Evolutionary conservation across 2,113 vertebrate species (phyloP).

Genomic region (Paraplagusia blochii): DNA sequence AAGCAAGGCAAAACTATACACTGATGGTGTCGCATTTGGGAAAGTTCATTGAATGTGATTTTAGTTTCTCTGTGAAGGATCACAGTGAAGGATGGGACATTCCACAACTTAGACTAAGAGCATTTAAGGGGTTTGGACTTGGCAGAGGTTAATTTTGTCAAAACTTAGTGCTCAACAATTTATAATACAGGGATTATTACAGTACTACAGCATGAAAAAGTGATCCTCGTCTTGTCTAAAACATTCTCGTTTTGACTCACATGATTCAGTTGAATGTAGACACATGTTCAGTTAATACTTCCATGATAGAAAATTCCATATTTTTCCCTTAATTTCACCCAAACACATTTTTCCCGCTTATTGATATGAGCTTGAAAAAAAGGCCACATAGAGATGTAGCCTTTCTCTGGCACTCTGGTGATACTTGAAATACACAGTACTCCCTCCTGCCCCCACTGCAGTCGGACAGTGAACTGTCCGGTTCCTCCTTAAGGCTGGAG

Average conservation of each 20-base stretch:
- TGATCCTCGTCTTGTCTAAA: too few species aligned
- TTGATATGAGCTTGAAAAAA: slow-evolving; percentile 28
- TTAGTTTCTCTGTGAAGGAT: too few species aligned
- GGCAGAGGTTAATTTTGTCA: too few species aligned
- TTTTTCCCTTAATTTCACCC: neutral
- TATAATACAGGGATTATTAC: too few species aligned
- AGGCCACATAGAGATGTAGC: slow-evolving; percentile 26
- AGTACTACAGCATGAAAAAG: too few species aligned
- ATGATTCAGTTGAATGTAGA: slow-evolving; percentile 1
- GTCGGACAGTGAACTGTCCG: slow-evolving; percentile 40
- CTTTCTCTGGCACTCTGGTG: slow-evolving; percentile 35
- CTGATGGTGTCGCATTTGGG: too few species aligned
- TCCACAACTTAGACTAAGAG: too few species aligned
- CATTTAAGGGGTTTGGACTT: too few species aligned
- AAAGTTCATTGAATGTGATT: too few species aligned
- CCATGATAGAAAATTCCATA: neutral
- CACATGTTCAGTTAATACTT: slow-evolving; percentile 6
- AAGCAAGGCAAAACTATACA: slow-evolving; percentile 6
- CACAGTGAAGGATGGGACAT: too few species aligned
- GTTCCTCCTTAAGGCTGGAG: slow-evolving; percentile 19
- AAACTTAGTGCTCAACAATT: too few species aligned
- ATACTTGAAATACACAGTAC: slow-evolving; percentile 57
- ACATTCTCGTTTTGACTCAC: too few species aligned
- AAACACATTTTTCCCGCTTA: slow-evolving; percentile 8
- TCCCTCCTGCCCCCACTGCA: neutral